Evolutionary conservation across 2,113 vertebrate genomes (phyloP).

Genomic region (Xyrauchen texanus): DNA sequence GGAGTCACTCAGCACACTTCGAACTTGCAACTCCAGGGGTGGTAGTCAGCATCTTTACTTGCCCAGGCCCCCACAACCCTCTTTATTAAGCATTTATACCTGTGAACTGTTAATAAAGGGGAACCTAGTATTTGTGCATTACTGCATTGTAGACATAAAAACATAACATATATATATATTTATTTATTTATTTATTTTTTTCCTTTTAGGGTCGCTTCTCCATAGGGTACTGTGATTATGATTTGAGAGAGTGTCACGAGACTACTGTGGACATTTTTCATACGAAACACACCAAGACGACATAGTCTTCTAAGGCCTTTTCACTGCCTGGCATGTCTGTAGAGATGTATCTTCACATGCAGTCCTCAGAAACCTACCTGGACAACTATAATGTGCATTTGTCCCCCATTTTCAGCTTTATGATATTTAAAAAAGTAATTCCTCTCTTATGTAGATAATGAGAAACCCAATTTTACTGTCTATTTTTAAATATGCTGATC

Average conservation of each 20-base stretch:
- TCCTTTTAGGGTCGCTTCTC: conserved; percentile 83
- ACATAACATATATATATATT: too few species aligned
- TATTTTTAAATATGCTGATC: not conserved
- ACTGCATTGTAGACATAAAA: not conserved
- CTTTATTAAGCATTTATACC: not conserved
- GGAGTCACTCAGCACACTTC: too few species aligned
- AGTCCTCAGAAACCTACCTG: not conserved
- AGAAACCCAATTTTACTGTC: not conserved
- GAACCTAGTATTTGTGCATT: not conserved
- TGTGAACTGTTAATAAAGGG: not conserved
- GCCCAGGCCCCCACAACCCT: not conserved
- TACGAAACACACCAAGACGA: conserved; percentile 85
- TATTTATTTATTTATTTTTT: too few species aligned
- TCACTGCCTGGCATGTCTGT: not conserved
- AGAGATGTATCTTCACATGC: not conserved
- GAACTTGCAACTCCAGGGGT: too few species aligned
- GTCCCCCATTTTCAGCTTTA: not conserved
- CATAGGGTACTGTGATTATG: conserved; percentile 91
- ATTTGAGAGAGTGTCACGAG: conserved; percentile 91
- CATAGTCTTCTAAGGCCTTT: conserved; percentile 52
- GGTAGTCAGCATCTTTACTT: too few species aligned
- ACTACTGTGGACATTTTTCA: conserved; percentile 95
- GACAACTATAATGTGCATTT: not conserved
- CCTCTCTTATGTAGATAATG: too few species aligned
- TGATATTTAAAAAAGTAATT: not conserved